Evolutionary conservation across 92 coral and sea anemone genomes (phyloP).

Genomic region (Micromussa lordhowensis): DNA sequence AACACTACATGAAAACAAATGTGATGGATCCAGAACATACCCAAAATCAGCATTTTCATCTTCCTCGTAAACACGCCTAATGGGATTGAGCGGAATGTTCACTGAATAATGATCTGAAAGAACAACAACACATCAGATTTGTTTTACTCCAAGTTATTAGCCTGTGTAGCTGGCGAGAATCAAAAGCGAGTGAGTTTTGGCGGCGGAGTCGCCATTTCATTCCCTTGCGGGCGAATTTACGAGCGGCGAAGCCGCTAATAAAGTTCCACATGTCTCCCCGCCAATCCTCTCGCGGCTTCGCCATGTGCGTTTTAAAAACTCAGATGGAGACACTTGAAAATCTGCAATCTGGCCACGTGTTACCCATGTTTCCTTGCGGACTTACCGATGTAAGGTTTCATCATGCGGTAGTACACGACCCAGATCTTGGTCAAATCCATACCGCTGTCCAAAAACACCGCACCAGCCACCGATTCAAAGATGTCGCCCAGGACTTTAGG

Average conservation of each 20-base stretch:
- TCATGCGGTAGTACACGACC: slow-evolving; percentile 93
- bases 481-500: slow-evolving; percentile 97
- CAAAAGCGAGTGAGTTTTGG: no score
- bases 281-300: no score
- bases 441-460: slow-evolving; percentile 98
- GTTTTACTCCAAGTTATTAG: no score
- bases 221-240: no score
- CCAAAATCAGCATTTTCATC: slow-evolving; percentile 73
- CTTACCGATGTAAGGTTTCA: slow-evolving; percentile 89
- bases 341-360: not conserved
- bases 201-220: no score
- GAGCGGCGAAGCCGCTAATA: no score
- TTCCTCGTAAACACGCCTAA: slow-evolving; percentile 72
- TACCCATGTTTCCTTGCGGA: not conserved
- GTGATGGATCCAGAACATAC: slow-evolving; percentile 34
- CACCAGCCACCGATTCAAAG: slow-evolving; percentile 98
- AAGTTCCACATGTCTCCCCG: no score
- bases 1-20: not conserved
- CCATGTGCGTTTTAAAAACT: no score
- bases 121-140: not conserved
- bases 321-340: no score
- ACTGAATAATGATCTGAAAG: slow-evolving; percentile 77
- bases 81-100: slow-evolving; percentile 83
- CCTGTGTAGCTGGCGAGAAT: no score
- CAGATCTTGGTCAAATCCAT: slow-evolving; percentile 85